phyloP scores from a whole-genome alignment of 1,140 invertebrate genomes.

The Zaprionus vittiger region DNA sequence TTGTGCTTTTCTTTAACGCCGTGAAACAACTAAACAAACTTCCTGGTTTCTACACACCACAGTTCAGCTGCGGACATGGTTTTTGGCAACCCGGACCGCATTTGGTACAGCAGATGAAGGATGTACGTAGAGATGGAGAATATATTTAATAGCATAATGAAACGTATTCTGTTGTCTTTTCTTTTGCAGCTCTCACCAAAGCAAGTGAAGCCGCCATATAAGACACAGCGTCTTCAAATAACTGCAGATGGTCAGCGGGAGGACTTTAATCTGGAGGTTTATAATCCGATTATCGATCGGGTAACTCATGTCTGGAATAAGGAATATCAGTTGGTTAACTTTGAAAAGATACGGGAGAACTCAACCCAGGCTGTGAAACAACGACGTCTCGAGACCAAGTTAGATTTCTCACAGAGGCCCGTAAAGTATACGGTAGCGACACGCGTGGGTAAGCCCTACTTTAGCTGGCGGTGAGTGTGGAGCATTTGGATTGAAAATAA shows the following conservation, averaged over 20 bases:
- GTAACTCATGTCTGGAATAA: constrained; percentile 77
- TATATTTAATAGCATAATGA: not conserved
- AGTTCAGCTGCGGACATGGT: constrained; percentile 60
- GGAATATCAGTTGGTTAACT: constrained; percentile 56
- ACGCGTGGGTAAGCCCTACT: constrained; percentile 74
- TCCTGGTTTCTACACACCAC: constrained; percentile 54
- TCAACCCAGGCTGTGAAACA: constrained; percentile 57
- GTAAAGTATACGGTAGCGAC: constrained; percentile 70
- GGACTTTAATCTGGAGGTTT: constrained; percentile 91
- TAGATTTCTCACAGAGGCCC: constrained; percentile 69
- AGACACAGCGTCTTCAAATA: constrained; percentile 87
- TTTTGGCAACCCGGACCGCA: constrained; percentile 71
- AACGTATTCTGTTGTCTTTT: not conserved
- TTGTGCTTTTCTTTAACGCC: constrained; percentile 88
- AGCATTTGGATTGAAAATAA: not conserved
- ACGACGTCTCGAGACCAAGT: constrained; percentile 51
- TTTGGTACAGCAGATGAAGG: constrained; percentile 72
- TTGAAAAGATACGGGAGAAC: constrained; percentile 59
- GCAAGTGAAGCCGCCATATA: constrained; percentile 61
- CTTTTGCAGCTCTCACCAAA: constrained; percentile 55
- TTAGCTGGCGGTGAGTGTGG: constrained; percentile 69
- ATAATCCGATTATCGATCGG: constrained; percentile 84
- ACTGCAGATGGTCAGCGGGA: constrained; percentile 89
- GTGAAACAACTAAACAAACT: constrained; percentile 76
- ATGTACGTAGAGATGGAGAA: constrained; percentile 16